Evolutionary conservation across 2,888 invertebrate species (phyloP).

Genomic region (Troides helena): DNA sequence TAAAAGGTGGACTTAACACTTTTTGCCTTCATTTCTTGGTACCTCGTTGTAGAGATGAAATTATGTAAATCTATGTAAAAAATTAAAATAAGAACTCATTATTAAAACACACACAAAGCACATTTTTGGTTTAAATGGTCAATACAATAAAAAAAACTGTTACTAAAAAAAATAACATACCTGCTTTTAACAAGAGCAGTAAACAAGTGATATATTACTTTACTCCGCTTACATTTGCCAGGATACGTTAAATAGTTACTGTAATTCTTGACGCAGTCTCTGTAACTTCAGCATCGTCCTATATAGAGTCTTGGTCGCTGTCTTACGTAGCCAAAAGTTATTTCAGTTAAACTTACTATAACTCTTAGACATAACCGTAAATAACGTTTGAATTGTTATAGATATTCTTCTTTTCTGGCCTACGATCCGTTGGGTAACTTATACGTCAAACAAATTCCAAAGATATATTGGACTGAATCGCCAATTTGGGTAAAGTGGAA

Average conservation of each 20-base stretch:
- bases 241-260: constrained; percentile 36
- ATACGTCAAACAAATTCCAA: constrained; percentile 71
- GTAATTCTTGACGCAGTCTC: constrained; percentile 43
- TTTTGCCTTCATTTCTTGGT: too few relatives aligned
- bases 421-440: constrained; percentile 57
- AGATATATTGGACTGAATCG: constrained; percentile 73
- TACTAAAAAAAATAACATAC: not conserved
- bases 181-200: constrained; percentile 4
- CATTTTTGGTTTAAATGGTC: too few relatives aligned
- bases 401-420: constrained; percentile 66
- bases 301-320: constrained; percentile 46
- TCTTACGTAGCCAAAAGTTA: constrained; percentile 50
- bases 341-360: constrained; percentile 55
- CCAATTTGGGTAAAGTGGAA: constrained; percentile 76
- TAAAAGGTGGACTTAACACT: too few relatives aligned
- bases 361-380: constrained; percentile 66
- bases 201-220: constrained; percentile 22
- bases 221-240: constrained; percentile 27
- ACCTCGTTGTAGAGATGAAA: too few relatives aligned
- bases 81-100: too few relatives aligned
- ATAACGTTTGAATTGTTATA: constrained; percentile 64
- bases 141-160: not conserved
- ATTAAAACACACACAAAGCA: too few relatives aligned
- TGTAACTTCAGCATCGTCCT: constrained; percentile 45
- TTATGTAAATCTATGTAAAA: too few relatives aligned